Base-by-base conservation (phyloP, 2,888 invertebrate species). In the Drosophila austrosaltans region DNA sequence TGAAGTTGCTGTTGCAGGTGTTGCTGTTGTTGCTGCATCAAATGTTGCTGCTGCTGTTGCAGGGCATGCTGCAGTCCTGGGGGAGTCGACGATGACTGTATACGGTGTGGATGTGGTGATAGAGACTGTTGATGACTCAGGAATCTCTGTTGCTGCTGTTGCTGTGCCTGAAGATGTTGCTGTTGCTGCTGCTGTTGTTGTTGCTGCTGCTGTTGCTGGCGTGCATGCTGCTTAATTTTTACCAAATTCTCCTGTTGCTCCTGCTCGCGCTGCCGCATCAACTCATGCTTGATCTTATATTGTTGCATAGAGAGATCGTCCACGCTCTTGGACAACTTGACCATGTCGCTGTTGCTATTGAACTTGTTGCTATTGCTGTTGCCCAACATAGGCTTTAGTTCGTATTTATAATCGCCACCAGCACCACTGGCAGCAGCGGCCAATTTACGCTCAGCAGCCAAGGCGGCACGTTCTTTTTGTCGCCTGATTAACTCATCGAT, bases 401-500 rank as follows among this genome's bases (percentile, higher is more conserved):
- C 91, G 72, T 86, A 91, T 59, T 91, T 91, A 66, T 87, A 91
- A 58, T 91, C 91, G 6, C 81, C 79, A 60, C 65, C 71, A 42
- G 71, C 87, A 22, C 87, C 84, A 53, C 88, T 76, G 4, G 86
- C 80, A 1, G 80, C 77, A 3, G 85, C 79, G 1, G 85, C 79
- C 66, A 89, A 40, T 39, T 86, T 86, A 2, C 86, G 87, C 48
- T 91, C 90, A 8, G 89, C 90, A 36, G 90, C 90, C 59, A 83
- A 71, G 6, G 87, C 85, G 5, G 89, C 90, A 8, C 90, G 87
- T 61, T 90, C 91, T 78, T 92, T 91, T 66, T 92, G 91, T 2
- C 91, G 87, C 36, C 91, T 76, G 42, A 92, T 88, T 53, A 92
- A 78, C 78, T 92, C 92, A 12, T 92, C 92, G 57, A 92, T 92